Percentiles rank a stretch among this genome's conserved stretches.
These are phyloP conservation scores for Gymnobelideus leadbeateri DNA, from an alignment of 2,113 vertebrate genomes.

Conservation along the genomic window DNA sequence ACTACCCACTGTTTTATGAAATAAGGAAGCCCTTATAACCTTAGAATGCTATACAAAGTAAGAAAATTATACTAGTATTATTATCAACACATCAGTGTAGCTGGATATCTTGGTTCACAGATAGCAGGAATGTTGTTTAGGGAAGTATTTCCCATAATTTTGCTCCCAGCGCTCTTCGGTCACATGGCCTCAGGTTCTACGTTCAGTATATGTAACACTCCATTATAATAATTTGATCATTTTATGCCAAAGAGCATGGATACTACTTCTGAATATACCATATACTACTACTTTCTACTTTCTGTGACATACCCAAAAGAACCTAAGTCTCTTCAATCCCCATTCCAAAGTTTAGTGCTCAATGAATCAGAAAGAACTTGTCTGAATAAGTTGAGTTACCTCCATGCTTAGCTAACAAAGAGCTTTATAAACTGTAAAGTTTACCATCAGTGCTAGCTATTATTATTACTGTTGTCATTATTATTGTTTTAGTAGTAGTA, in stretches of 20 bases:
- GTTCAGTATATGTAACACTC: neutral
- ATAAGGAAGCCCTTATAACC: too few relatives aligned
- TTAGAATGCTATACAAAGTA: too few relatives aligned
- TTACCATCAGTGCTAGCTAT: neutral
- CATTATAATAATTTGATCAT: neutral
- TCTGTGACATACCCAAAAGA: neutral
- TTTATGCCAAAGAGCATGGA: neutral
- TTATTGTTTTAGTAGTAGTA: neutral
- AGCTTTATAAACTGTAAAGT: neutral
- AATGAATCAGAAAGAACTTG: neutral
- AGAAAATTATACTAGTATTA: too few relatives aligned
- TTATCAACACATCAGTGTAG: too few relatives aligned
- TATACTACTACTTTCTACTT: too few relatives aligned
- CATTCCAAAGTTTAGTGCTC: neutral
- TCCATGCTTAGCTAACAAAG: neutral
- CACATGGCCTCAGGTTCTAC: neutral
- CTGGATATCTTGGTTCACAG: neutral
- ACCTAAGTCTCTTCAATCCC: neutral
- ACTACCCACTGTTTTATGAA: too few relatives aligned
- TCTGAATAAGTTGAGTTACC: neutral
- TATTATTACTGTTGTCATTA: too few relatives aligned
- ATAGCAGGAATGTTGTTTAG: neutral
- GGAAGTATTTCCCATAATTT: neutral
- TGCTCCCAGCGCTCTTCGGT: neutral
- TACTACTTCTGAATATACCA: neutral